Evolutionary conservation across 2,797 vertebrate species (phyloP).

Genomic region (Trichosurus vulpecula): DNA sequence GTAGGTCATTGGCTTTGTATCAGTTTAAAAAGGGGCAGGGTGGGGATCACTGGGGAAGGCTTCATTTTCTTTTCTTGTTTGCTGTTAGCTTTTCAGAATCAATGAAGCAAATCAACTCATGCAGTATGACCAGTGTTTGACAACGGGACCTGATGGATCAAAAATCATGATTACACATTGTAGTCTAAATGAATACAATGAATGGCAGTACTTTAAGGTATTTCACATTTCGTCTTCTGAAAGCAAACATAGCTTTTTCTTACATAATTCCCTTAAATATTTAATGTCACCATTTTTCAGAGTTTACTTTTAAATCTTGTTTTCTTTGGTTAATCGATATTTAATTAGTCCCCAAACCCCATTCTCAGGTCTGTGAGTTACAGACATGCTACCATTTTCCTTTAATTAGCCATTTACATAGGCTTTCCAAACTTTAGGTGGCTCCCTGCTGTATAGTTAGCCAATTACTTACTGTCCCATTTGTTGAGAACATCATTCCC

Average conservation of each 20-base stretch:
- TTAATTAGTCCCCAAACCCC: not conserved
- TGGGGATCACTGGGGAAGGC: not conserved
- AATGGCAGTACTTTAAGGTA: slow-evolving; percentile 99
- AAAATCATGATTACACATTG: slow-evolving; percentile 95
- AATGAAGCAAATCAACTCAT: slow-evolving; percentile 98
- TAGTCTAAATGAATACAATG: slow-evolving; percentile 92
- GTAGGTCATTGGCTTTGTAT: fast-evolving
- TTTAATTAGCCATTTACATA: slow-evolving; percentile 6
- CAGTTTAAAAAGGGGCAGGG: not conserved
- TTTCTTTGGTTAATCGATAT: not conserved
- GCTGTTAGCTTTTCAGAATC: slow-evolving; percentile 93
- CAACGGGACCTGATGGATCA: slow-evolving; percentile 89
- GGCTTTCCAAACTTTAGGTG: slow-evolving; percentile 9
- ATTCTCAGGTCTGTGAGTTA: not conserved
- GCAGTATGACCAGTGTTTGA: slow-evolving; percentile 98
- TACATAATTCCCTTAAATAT: slow-evolving; percentile 24
- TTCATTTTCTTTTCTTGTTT: slow-evolving; percentile 40
- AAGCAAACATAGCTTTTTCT: slow-evolving; percentile 16
- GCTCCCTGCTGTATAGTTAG: not conserved
- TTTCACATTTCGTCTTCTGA: slow-evolving; percentile 20
- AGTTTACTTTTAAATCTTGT: slow-evolving; percentile 39
- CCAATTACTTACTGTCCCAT: not conserved
- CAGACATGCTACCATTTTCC: not conserved
- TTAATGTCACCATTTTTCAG: not conserved
- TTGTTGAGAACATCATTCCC: not conserved